These are phyloP conservation scores for Gymnosoma rotundatum DNA, from an alignment of 2,888 invertebrate species.

Conservation along the genomic window DNA sequence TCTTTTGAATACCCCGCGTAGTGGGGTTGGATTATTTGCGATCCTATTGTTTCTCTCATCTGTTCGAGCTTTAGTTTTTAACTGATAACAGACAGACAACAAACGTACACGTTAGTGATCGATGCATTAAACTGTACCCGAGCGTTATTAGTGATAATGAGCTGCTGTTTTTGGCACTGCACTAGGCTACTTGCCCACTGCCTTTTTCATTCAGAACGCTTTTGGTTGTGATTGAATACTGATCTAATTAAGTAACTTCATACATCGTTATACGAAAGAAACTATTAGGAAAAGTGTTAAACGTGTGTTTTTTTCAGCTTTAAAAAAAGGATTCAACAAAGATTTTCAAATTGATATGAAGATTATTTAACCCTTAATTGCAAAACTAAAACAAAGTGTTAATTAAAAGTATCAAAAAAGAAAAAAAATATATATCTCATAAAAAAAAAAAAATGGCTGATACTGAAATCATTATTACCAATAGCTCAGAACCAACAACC, in stretches of 20 bases:
- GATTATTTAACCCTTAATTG: constrained; percentile 21
- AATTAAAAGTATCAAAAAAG: not conserved
- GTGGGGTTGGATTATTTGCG: constrained; percentile 60
- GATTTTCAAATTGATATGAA: constrained; percentile 24
- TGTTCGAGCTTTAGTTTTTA: constrained; percentile 67
- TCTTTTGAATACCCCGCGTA: constrained; percentile 60
- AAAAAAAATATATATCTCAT: not conserved
- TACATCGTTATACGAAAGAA: constrained; percentile 46
- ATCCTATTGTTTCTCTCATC: constrained; percentile 69
- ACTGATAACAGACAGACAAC: constrained; percentile 59
- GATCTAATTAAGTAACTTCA: constrained; percentile 49
- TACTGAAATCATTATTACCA: constrained; percentile 80
- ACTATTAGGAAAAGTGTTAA: constrained; percentile 36
- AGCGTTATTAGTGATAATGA: constrained; percentile 63
- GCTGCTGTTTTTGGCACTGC: constrained; percentile 63
- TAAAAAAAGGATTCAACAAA: constrained; percentile 34
- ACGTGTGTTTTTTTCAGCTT: constrained; percentile 11
- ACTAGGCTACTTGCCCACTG: constrained; percentile 68
- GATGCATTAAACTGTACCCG: constrained; percentile 68
- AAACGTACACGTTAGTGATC: constrained; percentile 63
- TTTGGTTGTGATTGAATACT: constrained; percentile 68
- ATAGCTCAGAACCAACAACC: constrained; percentile 77
- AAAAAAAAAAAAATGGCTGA: constrained; percentile 76
- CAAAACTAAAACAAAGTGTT: not conserved
- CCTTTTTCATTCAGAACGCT: constrained; percentile 67